phyloP scores from a whole-genome alignment of 1,140 invertebrate species.

The Thaumetopoea pityocampa region DNA sequence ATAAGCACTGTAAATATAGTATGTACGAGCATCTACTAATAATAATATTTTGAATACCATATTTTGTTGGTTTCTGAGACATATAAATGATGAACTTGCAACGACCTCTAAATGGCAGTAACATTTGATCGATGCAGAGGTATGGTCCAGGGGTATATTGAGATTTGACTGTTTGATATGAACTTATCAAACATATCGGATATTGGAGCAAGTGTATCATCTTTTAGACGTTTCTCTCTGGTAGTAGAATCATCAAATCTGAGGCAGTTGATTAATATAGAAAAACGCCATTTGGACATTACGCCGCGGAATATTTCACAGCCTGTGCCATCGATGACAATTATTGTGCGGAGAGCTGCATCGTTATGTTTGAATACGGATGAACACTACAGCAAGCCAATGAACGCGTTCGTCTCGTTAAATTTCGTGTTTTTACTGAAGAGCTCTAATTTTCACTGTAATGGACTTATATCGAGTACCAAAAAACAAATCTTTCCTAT shows the following conservation, averaged over 20 bases:
- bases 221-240: constrained; percentile 15
- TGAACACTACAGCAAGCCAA: no score
- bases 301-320: no score
- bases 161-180: constrained; percentile 31
- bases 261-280: no score
- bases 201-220: constrained; percentile 20
- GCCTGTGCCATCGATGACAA: no score
- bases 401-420: no score
- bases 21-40: constrained; percentile 39
- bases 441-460: not conserved
- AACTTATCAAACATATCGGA: constrained; percentile 27
- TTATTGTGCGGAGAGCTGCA: no score
- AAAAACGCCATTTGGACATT: no score
- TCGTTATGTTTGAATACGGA: no score
- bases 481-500: not conserved
- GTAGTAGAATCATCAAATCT: constrained; percentile 22
- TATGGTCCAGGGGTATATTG: constrained; percentile 29
- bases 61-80: constrained; percentile 62
- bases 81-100: constrained; percentile 65
- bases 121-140: constrained; percentile 45
- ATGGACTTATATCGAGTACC: not conserved
- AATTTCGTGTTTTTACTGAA: not conserved
- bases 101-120: constrained; percentile 53
- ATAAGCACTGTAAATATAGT: constrained; percentile 45
- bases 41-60: constrained; percentile 65